phyloP scores from a whole-genome alignment of 2,113 vertebrate genomes.

The Neolamprologus fasciatus region DNA sequence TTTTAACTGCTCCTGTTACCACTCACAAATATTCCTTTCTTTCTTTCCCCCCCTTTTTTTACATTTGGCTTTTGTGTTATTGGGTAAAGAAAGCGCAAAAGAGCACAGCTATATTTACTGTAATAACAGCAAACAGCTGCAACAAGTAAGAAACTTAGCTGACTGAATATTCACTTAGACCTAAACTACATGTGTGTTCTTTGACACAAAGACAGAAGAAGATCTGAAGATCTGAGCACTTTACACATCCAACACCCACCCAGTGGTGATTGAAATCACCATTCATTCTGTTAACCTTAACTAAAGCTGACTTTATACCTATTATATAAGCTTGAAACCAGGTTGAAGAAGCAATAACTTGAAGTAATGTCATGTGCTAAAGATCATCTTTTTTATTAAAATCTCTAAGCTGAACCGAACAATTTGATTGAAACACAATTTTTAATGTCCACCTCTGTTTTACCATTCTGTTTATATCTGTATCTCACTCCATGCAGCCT shows the following conservation, averaged over 20 bases:
- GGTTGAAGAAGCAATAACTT: neutral
- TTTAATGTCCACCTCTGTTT: neutral
- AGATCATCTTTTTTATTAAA: neutral
- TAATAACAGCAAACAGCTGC: fast-evolving
- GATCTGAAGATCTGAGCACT: neutral
- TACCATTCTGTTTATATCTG: neutral
- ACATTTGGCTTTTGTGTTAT: neutral
- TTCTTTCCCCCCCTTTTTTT: fast-evolving
- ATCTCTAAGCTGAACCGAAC: neutral
- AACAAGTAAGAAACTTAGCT: neutral
- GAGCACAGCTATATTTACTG: neutral
- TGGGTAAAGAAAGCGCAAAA: neutral
- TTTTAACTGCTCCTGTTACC: neutral
- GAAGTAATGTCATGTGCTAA: neutral
- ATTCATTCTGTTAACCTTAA: neutral
- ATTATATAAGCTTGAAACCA: neutral
- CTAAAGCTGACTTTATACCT: neutral
- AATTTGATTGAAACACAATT: neutral
- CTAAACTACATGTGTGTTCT: fast-evolving
- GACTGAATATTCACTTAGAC: neutral
- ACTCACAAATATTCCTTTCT: neutral
- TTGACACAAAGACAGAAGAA: neutral
- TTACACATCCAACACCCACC: fast-evolving
- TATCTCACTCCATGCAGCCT: neutral
- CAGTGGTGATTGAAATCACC: neutral